Evolutionary conservation across 2,888 invertebrate genomes (phyloP).

Genomic region (Oxytorus armatus): DNA sequence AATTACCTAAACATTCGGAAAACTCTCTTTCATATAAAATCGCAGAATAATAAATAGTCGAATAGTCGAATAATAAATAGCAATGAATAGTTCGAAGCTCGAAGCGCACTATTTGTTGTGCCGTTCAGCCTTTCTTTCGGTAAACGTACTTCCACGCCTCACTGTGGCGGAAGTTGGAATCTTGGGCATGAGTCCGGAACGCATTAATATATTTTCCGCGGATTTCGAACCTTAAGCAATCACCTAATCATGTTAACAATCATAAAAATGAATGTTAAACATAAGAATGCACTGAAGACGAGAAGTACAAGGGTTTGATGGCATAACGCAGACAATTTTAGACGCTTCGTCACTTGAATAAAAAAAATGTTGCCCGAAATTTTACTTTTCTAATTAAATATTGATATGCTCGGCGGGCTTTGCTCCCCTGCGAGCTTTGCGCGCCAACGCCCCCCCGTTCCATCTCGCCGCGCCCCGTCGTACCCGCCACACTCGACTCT

Average conservation of each 20-base stretch:
- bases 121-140: background rate
- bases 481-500: too few species aligned
- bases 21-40: background rate
- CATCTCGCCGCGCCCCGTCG: too few species aligned
- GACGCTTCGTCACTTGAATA: too few species aligned
- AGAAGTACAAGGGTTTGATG: background rate
- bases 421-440: too few species aligned
- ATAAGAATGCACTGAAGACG: conserved; percentile 1
- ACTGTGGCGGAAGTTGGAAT: conserved; percentile 10
- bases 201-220: background rate
- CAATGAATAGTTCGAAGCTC: too few species aligned
- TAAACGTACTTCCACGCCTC: background rate
- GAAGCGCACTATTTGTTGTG: background rate
- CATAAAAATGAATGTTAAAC: conserved; percentile 1
- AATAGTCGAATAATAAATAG: too few species aligned
- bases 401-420: too few species aligned
- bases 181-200: background rate
- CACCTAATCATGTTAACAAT: background rate
- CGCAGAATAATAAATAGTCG: background rate
- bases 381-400: too few species aligned
- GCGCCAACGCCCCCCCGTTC: too few species aligned
- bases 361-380: too few species aligned
- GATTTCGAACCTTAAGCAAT: background rate
- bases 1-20: background rate
- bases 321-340: conserved; percentile 5